Base-by-base conservation (phyloP, 1,140 invertebrate species). In the Zaprionus ghesquierei region DNA sequence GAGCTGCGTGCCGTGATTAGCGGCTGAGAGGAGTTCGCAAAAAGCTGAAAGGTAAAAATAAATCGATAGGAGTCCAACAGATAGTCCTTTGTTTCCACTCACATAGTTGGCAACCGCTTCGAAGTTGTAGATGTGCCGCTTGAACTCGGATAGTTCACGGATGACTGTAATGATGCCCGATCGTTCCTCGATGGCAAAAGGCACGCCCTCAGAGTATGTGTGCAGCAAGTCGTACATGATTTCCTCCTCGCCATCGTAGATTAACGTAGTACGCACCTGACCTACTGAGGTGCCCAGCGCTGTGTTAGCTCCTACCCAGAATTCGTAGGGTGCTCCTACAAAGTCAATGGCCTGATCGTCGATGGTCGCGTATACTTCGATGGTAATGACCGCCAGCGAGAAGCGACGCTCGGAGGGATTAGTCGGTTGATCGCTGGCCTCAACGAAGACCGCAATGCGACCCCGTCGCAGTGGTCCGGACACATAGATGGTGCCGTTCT, bases 161-260 rank as follows among this genome's bases (percentile, higher is more conserved):
- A 97, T 95, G 0, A 98, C 96, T 5, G 95, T 97, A 23, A 99
- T 97, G 1, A 96, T 96, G 3, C 98, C 98, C 6, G 96, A 97
- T 65, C 95, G 93, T 75, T 97, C 96, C 92, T 98, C 97, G 31
- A 98, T 96, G 13, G 95, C 96, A 92, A 98, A 98, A 6, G 97
- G 96, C 61, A 98, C 96, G 92, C 96, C 96, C 91, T 97, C 94
- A 90, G 96, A 94, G 92, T 98, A 95, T 82, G 95, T 94, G 92
- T 97, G 94, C 74, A 97, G 90, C 5, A 97, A 92, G 91, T 97
- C 96, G 82, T 96, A 97, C 55, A 96, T 93, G 5, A 96, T 93
- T 53, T 94, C 93, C 69, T 94, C 94, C 69, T 96, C 95, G 49
- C 95, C 93, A 2, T 94, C 94, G 68, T 96, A 94, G 10, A 92